Percentiles rank a stretch among this genome's conserved stretches.
Evolutionary conservation across 2,113 vertebrate genomes (phyloP).

Genomic region (Galemys pyrenaicus): DNA sequence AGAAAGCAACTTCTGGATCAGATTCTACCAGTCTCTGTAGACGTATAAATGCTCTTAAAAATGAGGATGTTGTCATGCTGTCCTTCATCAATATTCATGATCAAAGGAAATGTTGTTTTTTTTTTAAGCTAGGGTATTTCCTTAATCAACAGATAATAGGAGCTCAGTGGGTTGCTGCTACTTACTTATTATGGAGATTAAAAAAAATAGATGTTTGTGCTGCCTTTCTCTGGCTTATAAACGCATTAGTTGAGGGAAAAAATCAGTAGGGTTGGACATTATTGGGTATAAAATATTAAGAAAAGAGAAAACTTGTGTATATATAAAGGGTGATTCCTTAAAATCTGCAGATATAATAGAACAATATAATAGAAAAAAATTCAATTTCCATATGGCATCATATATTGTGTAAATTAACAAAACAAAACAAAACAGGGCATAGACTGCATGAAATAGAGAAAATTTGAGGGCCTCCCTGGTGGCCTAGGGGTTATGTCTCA

Average conservation of each 20-base stretch:
- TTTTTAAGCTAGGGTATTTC: not conserved
- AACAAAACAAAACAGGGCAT: not conserved
- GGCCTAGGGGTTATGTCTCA: too few relatives aligned
- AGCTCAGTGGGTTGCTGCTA: not conserved
- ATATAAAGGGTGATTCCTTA: not conserved
- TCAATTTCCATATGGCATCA: not conserved
- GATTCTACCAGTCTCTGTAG: not conserved
- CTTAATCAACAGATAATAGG: conserved; percentile 17
- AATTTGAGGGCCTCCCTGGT: not conserved
- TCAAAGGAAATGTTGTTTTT: not conserved
- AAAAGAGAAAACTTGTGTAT: not conserved
- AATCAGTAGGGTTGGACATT: not conserved
- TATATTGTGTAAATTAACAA: not conserved
- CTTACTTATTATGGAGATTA: not conserved
- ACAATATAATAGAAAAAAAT: not conserved
- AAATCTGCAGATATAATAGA: not conserved
- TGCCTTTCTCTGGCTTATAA: conserved; percentile 14
- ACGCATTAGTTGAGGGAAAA: not conserved
- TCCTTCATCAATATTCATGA: conserved; percentile 24
- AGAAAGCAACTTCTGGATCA: not conserved
- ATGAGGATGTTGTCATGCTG: not conserved
- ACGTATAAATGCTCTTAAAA: not conserved
- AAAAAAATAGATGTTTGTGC: not conserved
- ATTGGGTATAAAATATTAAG: not conserved
- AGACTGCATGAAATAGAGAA: not conserved